These are phyloP conservation scores for Meloe dianella DNA, from an alignment of 2,888 invertebrate genomes.

Conservation along the genomic window DNA sequence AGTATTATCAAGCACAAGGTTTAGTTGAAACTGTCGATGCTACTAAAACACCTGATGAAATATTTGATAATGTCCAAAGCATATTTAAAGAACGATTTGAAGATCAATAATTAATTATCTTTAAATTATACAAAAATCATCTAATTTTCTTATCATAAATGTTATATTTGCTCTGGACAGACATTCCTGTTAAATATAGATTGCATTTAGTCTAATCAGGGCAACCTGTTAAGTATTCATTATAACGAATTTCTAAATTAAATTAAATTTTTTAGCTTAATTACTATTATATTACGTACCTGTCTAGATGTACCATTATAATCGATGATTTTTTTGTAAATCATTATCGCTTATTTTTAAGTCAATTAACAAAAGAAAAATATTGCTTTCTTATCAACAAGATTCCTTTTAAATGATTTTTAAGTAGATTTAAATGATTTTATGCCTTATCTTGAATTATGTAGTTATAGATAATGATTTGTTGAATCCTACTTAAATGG, in stretches of 20 bases:
- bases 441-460: too few relatives aligned
- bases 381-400: too few relatives aligned
- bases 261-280: not conserved
- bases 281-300: not conserved
- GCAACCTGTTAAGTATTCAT: conserved; percentile 1
- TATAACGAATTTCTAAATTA: not conserved
- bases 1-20: conserved; percentile 74
- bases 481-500: not conserved
- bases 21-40: conserved; percentile 81
- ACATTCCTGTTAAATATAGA: conserved; percentile 24
- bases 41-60: conserved; percentile 68
- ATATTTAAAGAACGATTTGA: conserved; percentile 41
- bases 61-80: conserved; percentile 59
- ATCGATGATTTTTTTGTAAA: too few relatives aligned
- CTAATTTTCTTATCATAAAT: not conserved
- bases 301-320: too few relatives aligned
- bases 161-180: conserved; percentile 2
- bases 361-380: not conserved
- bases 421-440: too few relatives aligned
- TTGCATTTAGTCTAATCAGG: conserved; percentile 31
- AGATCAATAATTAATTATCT: not conserved
- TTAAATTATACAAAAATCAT: conserved; percentile 3
- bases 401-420: not conserved
- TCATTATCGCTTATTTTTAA: not conserved
- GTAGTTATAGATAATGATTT: too few relatives aligned